phyloP scores from a whole-genome alignment of 1,140 invertebrate genomes.

The Oryzaephilus surinamensis region DNA sequence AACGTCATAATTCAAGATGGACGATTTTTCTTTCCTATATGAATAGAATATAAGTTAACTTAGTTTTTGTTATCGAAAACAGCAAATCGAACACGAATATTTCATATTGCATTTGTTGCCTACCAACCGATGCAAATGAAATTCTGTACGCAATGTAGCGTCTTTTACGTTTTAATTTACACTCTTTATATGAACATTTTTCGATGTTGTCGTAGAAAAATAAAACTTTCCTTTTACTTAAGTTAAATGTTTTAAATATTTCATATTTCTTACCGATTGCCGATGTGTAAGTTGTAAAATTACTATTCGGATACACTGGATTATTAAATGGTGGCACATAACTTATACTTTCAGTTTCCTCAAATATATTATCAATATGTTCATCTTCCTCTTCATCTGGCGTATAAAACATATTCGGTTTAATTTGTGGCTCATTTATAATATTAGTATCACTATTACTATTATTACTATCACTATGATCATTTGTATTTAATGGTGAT shows the following conservation, averaged over 20 bases:
- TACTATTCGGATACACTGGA: conserved; percentile 34
- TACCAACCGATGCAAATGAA: neutral
- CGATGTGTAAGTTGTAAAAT: conserved; percentile 29
- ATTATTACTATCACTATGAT: too few relatives aligned
- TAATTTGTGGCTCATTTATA: conserved; percentile 3
- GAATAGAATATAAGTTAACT: too few relatives aligned
- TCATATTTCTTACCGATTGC: conserved; percentile 33
- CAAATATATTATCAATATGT: conserved; percentile 5
- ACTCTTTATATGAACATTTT: too few relatives aligned
- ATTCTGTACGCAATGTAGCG: neutral
- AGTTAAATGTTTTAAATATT: neutral
- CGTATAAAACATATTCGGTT: conserved; percentile 28
- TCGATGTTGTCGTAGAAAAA: neutral
- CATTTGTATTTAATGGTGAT: too few relatives aligned
- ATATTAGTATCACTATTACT: neutral
- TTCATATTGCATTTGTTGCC: too few relatives aligned
- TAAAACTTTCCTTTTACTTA: neutral
- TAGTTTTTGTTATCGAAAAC: too few relatives aligned
- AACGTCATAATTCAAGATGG: too few relatives aligned
- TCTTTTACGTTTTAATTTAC: neutral
- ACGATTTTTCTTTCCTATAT: too few relatives aligned
- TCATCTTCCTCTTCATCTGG: conserved; percentile 29
- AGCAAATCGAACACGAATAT: neutral
- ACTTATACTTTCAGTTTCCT: conserved; percentile 16
- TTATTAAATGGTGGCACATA: conserved; percentile 37